phyloP scores from a whole-genome alignment of 2,113 vertebrate genomes.

The Nipponia nippon region DNA sequence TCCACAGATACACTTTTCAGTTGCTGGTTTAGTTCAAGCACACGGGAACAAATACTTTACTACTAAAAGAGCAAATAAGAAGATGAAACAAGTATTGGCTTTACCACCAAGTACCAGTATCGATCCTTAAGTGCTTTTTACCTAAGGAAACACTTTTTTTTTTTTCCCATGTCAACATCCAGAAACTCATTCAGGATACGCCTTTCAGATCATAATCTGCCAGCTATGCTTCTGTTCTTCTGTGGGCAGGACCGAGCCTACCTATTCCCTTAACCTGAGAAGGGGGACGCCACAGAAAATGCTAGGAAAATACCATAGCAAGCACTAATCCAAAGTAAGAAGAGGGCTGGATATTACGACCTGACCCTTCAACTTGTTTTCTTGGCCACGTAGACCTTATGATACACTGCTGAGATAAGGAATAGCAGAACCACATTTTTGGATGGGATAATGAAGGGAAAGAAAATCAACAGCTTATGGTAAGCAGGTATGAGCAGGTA shows the following conservation, averaged over 20 bases:
- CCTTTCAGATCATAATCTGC: neutral
- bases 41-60: neutral
- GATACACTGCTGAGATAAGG: neutral
- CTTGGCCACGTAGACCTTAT: neutral
- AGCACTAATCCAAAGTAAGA: neutral
- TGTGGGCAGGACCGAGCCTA: neutral
- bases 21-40: neutral
- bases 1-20: neutral
- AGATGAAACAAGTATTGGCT: neutral
- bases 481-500: neutral
- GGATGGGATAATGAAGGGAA: neutral
- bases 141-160: neutral
- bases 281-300: neutral
- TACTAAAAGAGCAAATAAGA: neutral
- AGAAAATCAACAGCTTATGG: neutral
- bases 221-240: neutral
- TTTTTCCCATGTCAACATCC: neutral
- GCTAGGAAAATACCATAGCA: neutral
- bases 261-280: neutral
- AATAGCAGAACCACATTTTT: neutral
- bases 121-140: neutral
- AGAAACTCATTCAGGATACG: neutral
- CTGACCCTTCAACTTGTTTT: neutral
- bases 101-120: neutral
- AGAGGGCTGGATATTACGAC: neutral